Base-by-base conservation (phyloP, 92 coral and sea anemone species). In the Desmophyllum pertusum region DNA sequence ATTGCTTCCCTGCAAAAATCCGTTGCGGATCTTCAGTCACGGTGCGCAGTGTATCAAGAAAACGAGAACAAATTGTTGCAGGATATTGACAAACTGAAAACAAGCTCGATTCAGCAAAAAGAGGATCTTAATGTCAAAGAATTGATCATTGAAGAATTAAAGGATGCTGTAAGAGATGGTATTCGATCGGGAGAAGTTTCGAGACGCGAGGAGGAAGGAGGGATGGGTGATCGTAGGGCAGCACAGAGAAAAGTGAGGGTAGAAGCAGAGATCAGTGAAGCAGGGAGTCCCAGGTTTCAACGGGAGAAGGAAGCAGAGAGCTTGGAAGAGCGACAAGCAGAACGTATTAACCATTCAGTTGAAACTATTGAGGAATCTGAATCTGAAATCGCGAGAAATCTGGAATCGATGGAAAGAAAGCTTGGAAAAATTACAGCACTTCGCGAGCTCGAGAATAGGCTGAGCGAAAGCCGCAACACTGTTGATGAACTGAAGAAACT, bases 401-500 rank as follows among this genome's bases (percentile, higher is more conserved):
- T 53, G 3, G 70, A 30, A 59, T 39, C 78, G 23, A 59, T 19
- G 70, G 67, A 71, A 40, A 38, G 38, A 66, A 50, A 81, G 76
- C 25, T 81, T 74, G 83, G 35, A 51, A 82, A 73, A 41, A 18
- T 82, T 9, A 43, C 71, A 3, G 86, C 71, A 21, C 45, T 82
- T 38, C 57, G 59, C 38, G 86, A 82, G 53, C 78, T 82, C 15
- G 86, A 82, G 46, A 71, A 8, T 31, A 63, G 71, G 81, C 35
- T 84, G 79, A 63, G 66, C 36, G 79, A 75, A 25, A 73, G 64
- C 75, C 68, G 90, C n/a, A 90, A 86, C 50, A 90, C 83, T 81
- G 83, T 89, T 67, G 84, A 89, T 39, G 98, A 94, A 67, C 78
- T 94, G 37, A 91, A 94, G 73, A 87, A 84, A 70, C 86, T 96